Percentiles rank a stretch among this genome's conserved stretches.
phyloP scores from a whole-genome alignment of 2,113 vertebrate species.

The Channa argus region DNA sequence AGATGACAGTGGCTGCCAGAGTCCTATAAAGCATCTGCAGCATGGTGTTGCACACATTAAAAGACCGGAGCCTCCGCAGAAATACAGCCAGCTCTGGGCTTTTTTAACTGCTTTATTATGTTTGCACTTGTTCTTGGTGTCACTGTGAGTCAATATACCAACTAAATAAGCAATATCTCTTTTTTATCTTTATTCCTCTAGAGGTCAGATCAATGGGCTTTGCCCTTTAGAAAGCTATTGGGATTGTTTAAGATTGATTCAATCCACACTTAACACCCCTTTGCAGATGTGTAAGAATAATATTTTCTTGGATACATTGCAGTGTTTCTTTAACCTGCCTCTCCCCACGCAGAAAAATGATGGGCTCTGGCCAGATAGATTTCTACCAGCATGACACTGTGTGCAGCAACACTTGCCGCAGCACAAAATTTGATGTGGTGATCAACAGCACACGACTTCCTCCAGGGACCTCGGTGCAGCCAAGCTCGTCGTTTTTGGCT shows the following conservation, averaged over 20 bases:
- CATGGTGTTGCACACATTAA: too few relatives aligned
- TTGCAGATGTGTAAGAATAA: slow-evolving; percentile 7
- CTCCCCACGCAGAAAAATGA: slow-evolving; percentile 89
- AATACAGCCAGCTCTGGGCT: too few relatives aligned
- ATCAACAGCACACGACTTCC: slow-evolving; percentile 90
- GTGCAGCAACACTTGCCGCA: slow-evolving; percentile 96
- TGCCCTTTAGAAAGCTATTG: slow-evolving; percentile 7
- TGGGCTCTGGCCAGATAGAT: slow-evolving; percentile 96
- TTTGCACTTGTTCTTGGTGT: slow-evolving; percentile 65
- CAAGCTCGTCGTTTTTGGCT: slow-evolving; percentile 81
- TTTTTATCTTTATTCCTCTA: slow-evolving; percentile 35
- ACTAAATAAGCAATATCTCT: slow-evolving; percentile 46
- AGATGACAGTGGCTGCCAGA: too few relatives aligned
- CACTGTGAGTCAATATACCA: slow-evolving; percentile 33
- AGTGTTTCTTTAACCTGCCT: slow-evolving; percentile 32
- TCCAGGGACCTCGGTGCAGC: slow-evolving; percentile 83
- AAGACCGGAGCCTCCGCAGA: too few relatives aligned
- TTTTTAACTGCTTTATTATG: slow-evolving; percentile 42
- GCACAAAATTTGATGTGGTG: slow-evolving; percentile 94
- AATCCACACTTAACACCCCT: slow-evolving; percentile 3
- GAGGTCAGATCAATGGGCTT: slow-evolving; percentile 35
- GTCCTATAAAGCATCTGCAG: too few relatives aligned
- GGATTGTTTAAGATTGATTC: slow-evolving; percentile 18
- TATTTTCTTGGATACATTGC: slow-evolving; percentile 14
- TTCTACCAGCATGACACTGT: slow-evolving; percentile 95